Evolutionary conservation across 2,888 invertebrate genomes (phyloP), one percentile per base, ranked within the genome.

Genomic region (Epinotia nisella): DNA sequence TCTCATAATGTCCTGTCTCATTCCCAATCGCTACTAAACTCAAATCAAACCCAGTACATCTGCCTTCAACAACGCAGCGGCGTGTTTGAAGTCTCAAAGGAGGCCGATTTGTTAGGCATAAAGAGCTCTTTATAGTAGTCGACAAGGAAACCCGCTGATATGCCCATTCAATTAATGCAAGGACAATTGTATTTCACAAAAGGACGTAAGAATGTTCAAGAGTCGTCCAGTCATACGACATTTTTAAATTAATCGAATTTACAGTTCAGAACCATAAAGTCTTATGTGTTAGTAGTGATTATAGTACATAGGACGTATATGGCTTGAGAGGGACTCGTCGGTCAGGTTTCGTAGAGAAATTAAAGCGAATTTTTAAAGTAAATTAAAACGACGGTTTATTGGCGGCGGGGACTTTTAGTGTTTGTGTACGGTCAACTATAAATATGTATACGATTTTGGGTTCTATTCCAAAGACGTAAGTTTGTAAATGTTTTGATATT

Each of bases 81-180:
- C 17, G 84, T 92, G 92, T 91, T 92, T 92, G 91, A 87, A 77
- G 76, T 78, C 83, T 88, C 91, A 92, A 93, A 93, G 89, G 88
- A 87, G 83, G 85, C 93, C 93, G 93, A 93, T 91, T 93, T 93
- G 92, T 93, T 92, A 91, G 88, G 89, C 87, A 92, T 91, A 92
- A 93, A 93, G 91, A 87, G 84, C 87, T 88, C 88, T 90, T 91
- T 91, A 89, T 85, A 84, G 86, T 82, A 78, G 35, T 81, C 80
- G 76, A 82, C 83, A 87, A 87, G 88, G 82, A 90, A 90, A 88
- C 90, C 89, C 85, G 81, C 90, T 91, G 91, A 90, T 93, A 93
- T 91, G 91, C 91, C 93, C 87, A 90, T 93, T 92, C 91, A 93
- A 92, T 92, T 92, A 92, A 90, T 87, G 85, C 80, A 55, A 74